Base-by-base conservation (phyloP, 2,888 invertebrate species). In the Crematogaster levior region DNA sequence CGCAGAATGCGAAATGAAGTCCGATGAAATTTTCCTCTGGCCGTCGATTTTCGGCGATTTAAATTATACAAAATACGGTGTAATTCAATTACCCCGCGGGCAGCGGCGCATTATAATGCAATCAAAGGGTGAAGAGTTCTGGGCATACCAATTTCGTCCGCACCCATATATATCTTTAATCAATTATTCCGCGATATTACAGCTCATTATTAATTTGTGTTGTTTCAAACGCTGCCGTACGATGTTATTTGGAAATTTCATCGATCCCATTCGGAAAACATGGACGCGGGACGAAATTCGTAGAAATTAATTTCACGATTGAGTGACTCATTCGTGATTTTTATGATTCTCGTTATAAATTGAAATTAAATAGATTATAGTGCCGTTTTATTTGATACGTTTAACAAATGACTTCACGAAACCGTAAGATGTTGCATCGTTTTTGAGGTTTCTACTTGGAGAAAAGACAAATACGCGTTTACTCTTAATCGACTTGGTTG, bases 111-210 rank as follows among this genome's bases (percentile, higher is more conserved):
- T 89, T 85, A 85, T 89, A 86, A 89, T 82, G 84, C 82, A 86
- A 89, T 89, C 86, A 86, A 88, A 88, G 88, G 73, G 82, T 86
- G 86, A 89, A 89, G 89, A 84, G 89, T 87, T 73, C 79, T 80
- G 66, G 63, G 34, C 68, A 73, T 77, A 83, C 88, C 81, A 65
- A 84, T 89, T 84, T 84, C 81, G 63, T 37, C 58, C 30, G 70
- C 80, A 24, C 40, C 53, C 82, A 77, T 86, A 56, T 86, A 87
- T 85, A 88, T 88, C 88, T 85, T 89, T 82, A 82, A 82, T 83
- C 85, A 56, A 81, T 82, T 86, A 60, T 80, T 48, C 43, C 84
- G 37, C 80, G 72, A 66, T 83, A 77, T 81, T 77, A 82, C 60
- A 58, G 81, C 53, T 65, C 60, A 80, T 77, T 74, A 81, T 89